Evolutionary conservation across 2,888 invertebrate genomes (phyloP), one percentile per base, ranked within the genome.

Genomic region (Metellina segmentata): DNA sequence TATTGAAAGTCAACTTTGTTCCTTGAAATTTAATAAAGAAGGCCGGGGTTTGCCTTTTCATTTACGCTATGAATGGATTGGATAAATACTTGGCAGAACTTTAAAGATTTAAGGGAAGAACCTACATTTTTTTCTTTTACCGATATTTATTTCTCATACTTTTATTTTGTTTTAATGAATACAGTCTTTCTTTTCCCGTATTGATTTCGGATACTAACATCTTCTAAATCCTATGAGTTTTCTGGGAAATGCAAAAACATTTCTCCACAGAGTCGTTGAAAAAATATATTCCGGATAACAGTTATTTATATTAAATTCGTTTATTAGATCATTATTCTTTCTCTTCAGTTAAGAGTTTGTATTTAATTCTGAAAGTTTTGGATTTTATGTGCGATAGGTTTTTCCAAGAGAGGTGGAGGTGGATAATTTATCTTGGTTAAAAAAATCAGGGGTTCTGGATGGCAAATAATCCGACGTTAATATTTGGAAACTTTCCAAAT

Each of bases 1-100:
- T 91, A 91, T 91, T 87, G 91, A 91, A 91, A 91, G 91, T 87
- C 91, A 91, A 91, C 91, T 91, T 82, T 91, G 91, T 91, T 82
- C 86, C 81, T 81, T 77, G 77, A 91, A 91, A 91, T 91, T 91
- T 91, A 91, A 91, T 91, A 91, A 91, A 91, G 91, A 91, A 87
- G 78, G 85, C 78, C 79, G 49, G 69, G 79, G 87, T 91, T 91
- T 87, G 91, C 91, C 86, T 91, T 91, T 91, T 91, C 91, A 91
- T 91, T 91, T 91, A 91, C 86, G 91, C 86, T 81, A 91, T 87
- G 91, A 91, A 91, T 91, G 91, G 87, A 91, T 91, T 91, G 91
- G 71, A 91, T 91, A 91, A 91, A 91, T 87, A 91, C 86, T 90
- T 90, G 79, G 89, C 90, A 69, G 79, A 86, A 90, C 81, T 91